Base-by-base conservation (phyloP, 1,140 invertebrate genomes). In the Tetramorium parvispinum region DNA sequence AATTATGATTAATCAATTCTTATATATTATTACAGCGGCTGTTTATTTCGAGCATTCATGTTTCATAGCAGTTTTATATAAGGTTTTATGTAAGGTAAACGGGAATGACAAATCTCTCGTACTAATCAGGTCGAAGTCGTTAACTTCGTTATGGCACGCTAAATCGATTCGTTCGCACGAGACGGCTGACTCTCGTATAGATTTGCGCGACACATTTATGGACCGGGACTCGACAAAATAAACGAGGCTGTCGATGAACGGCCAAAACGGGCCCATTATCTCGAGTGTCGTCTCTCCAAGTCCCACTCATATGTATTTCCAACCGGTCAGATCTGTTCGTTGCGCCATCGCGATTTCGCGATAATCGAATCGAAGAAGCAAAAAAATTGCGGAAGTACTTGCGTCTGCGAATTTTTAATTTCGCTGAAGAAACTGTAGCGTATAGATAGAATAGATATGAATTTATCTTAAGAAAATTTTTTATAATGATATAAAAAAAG, bases 61-160 rank as follows among this genome's bases (percentile, higher is more conserved):
- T n/a, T 40, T 57, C 10, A 40, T 43, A 81, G 13, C 63, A n/a
- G 40, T 68, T 68, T 68, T 46, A 46, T 46, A 46, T 68, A 68
- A 68, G 46, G 27, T 53, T 70, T 53, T 53, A 70, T 24, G 16
- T 53, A 70, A 55, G 63, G 37, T 55, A 70, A 18, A 68, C 49
- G 32, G 27, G 49, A 65, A 73, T 57, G 59, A 59, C 49, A 75
- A 55, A 59, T 71, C 76, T 70, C 27, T 68, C 21, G 32, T 16
- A 61, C 70, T 86, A 90, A 91, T 91, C 89, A 75, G 86, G 73
- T 79, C 86, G 73, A 73, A 86, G 75, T 88, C 88, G 88, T 91
- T 92, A 91, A 87, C 87, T 91, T 89, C 86, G 85, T 91, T 92
- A 91, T 91, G 78, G 88, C 85, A 65, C 85, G 71, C 85, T 88